phyloP scores from a whole-genome alignment of 2,797 vertebrate genomes.

The Echeneis naucrates region DNA sequence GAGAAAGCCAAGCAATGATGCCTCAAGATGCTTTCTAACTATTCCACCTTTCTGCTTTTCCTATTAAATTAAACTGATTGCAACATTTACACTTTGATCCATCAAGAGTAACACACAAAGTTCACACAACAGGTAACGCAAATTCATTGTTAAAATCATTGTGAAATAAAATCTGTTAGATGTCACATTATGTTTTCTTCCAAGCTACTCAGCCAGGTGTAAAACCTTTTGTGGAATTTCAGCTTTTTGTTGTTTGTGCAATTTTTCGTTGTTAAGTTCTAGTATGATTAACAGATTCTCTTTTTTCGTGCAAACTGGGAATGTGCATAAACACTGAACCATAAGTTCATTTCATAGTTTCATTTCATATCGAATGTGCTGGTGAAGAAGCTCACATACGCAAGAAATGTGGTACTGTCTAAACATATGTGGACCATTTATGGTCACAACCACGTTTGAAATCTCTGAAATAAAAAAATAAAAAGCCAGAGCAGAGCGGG shows the following conservation, averaged over 20 bases:
- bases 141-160: neutral
- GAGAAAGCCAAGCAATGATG: neutral
- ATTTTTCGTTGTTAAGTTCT: constrained; percentile 9
- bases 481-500: neutral
- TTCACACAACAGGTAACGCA: neutral
- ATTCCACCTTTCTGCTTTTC: neutral
- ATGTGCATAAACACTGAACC: constrained; percentile 10
- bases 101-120: neutral
- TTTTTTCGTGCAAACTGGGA: constrained; percentile 9
- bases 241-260: neutral
- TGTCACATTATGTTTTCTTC: no score
- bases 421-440: neutral
- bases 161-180: no score
- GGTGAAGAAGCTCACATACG: neutral
- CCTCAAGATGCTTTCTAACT: neutral
- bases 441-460: constrained; percentile 29
- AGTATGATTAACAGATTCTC: neutral
- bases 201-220: neutral
- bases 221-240: neutral
- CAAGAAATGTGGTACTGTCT: neutral
- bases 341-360: neutral
- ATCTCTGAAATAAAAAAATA: constrained; percentile 19
- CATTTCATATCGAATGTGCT: neutral
- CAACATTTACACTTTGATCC: constrained; percentile 12
- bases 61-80: neutral